Conservation (phyloP, 2,888 invertebrate species). For the Agonopterix arenella region DNA sequence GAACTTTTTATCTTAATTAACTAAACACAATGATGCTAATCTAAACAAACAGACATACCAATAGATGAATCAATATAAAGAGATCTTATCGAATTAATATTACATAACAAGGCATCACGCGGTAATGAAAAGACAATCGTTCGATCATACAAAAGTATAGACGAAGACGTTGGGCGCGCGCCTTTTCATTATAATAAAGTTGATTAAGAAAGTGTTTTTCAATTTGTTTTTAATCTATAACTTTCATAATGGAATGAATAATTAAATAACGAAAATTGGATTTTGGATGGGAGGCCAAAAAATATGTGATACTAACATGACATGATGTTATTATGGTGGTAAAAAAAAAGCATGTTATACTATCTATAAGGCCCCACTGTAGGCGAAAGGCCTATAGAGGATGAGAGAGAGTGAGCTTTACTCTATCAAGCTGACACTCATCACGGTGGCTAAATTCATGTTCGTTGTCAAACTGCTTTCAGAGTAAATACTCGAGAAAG, state of each 20-base stretch:
- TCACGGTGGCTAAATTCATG: no score
- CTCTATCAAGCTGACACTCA: no score
- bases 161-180: slow-evolving; percentile 24
- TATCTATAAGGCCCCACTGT: no score
- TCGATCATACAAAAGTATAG: slow-evolving; percentile 40
- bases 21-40: slow-evolving; percentile 29
- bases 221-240: not conserved
- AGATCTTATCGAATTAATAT: slow-evolving; percentile 63
- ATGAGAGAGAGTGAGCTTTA: no score
- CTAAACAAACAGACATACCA: slow-evolving; percentile 32
- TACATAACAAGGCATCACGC: slow-evolving; percentile 51
- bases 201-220: not conserved
- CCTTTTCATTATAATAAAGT: slow-evolving; percentile 11
- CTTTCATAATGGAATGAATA: not conserved
- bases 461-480: no score
- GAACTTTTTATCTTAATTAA: slow-evolving; percentile 39
- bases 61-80: slow-evolving; percentile 47
- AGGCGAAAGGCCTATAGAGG: no score
- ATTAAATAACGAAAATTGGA: no score
- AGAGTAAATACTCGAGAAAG: no score
- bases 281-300: no score
- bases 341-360: no score
- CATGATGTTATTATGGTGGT: no score
- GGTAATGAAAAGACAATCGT: slow-evolving; percentile 53
- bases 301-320: no score